Evolutionary conservation across 1,140 invertebrate species (phyloP), one percentile per base, ranked within the genome.

Genomic region (Solenopsis invicta): DNA sequence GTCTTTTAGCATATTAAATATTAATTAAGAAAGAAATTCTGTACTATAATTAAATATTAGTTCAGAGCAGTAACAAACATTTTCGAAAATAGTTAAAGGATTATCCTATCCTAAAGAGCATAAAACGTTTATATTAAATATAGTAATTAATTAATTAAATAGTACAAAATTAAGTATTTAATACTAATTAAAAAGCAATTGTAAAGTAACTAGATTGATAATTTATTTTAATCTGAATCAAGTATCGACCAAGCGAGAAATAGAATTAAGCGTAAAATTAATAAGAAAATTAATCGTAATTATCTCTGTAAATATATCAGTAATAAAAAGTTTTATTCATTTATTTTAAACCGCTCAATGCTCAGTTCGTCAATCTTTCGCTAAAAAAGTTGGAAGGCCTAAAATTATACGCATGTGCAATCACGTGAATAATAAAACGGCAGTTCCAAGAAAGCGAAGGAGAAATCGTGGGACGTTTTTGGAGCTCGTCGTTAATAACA

Each of bases 391-490:
- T 52, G 80, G 61, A 75, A 61, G 86, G 12, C 18, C 69, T 37
- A 84, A 85, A 88, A 89, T 89, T 88, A 76, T 62, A 71, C 24
- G 41, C 37, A 24, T 48, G 10, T 12, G 64, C 21, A 66, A 76
- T 71, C 71, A 50, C 34, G 37, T 69, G 77, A 87, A 84, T 87
- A 82, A 82, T 50, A 62, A 52, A 71, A 62, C 62, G 62, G 21
- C 29, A 48, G 62, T 76, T 62, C 24, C 54, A 59, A 24, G 76
- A 88, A 88, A 67, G 62, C 24, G 48, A 62, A 56, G 62, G 86
- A 88, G 86, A 85, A 89, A 88, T 88, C 86, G 86, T 76, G 78
- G 50, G 50, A 69, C 59, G 62, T 88, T 72, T 87, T 41, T 37
- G 64, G 52, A 29, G 54, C 54, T 75, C 4, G 74, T 50, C 24